Percentiles rank a stretch among this genome's conserved stretches.
Evolutionary conservation across 2,888 invertebrate genomes (phyloP).

Genomic region (Tenthredo notha): DNA sequence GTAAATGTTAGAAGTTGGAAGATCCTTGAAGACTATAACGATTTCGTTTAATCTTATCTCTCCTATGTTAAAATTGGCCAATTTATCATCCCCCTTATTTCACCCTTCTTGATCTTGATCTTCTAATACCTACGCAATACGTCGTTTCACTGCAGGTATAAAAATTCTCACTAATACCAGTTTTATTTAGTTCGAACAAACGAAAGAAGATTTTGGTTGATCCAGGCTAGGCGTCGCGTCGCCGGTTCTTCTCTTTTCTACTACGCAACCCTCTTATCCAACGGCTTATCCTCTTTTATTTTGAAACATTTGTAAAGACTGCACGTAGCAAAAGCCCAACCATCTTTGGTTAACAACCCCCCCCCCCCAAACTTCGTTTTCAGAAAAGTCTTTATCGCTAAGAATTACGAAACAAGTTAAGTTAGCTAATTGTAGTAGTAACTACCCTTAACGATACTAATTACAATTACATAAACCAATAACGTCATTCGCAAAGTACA

Average conservation of each 20-base stretch:
- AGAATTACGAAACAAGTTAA: not conserved
- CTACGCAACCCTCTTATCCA: not conserved
- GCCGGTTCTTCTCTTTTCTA: not conserved
- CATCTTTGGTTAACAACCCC: not conserved
- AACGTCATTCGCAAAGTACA: not conserved
- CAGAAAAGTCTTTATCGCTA: not conserved
- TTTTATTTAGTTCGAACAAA: slow-evolving; percentile 16
- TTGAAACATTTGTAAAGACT: slow-evolving; percentile 22
- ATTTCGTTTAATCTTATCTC: slow-evolving; percentile 16
- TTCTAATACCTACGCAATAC: not conserved
- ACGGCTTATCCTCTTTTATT: slow-evolving; percentile 17
- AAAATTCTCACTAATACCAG: not conserved
- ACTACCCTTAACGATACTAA: not conserved
- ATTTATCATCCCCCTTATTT: slow-evolving; percentile 20
- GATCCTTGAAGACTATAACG: not conserved
- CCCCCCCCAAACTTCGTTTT: not conserved
- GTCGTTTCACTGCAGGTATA: not conserved
- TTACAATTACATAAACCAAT: not conserved
- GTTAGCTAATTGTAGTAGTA: not conserved
- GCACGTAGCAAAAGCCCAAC: not conserved
- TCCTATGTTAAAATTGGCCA: not conserved
- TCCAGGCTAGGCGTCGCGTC: not conserved
- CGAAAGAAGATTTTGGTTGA: not conserved
- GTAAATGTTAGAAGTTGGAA: not conserved
- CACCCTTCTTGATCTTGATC: not conserved